Evolutionary conservation across 2,797 vertebrate species (phyloP).

Genomic region (Pipistrellus nathusii): DNA sequence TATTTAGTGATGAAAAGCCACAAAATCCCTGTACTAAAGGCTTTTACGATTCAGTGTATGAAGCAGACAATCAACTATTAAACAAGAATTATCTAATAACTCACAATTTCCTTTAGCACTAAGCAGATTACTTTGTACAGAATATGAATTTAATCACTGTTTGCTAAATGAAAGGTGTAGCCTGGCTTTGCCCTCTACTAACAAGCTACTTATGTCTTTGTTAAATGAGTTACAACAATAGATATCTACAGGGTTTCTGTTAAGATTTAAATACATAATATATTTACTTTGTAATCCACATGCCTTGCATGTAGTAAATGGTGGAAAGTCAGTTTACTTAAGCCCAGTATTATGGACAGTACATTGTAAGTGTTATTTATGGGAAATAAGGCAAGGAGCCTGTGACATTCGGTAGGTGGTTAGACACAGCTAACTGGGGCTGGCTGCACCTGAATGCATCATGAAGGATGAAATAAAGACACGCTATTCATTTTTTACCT

Average conservation of each 20-base stretch:
- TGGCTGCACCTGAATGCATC: not conserved
- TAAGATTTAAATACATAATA: not conserved
- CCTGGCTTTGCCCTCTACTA: not conserved
- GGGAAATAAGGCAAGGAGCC: not conserved
- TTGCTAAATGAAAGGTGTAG: not conserved
- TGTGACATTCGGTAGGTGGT: not conserved
- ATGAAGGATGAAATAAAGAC: not conserved
- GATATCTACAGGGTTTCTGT: not conserved
- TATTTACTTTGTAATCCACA: not conserved
- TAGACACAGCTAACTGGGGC: not conserved
- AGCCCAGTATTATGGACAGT: not conserved
- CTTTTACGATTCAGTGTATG: not conserved
- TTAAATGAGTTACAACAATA: constrained; percentile 3
- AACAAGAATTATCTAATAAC: not conserved
- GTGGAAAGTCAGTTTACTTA: not conserved
- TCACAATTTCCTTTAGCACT: not conserved
- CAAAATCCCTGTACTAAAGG: not conserved
- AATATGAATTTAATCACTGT: not conserved
- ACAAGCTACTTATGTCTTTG: not conserved
- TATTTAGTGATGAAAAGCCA: not conserved
- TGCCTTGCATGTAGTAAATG: not conserved
- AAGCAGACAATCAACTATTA: not conserved
- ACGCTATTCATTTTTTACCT: not conserved
- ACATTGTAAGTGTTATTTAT: not conserved
- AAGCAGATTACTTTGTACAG: not conserved